Base-by-base conservation (phyloP, 2,113 vertebrate species). In the Alethe diademata region DNA sequence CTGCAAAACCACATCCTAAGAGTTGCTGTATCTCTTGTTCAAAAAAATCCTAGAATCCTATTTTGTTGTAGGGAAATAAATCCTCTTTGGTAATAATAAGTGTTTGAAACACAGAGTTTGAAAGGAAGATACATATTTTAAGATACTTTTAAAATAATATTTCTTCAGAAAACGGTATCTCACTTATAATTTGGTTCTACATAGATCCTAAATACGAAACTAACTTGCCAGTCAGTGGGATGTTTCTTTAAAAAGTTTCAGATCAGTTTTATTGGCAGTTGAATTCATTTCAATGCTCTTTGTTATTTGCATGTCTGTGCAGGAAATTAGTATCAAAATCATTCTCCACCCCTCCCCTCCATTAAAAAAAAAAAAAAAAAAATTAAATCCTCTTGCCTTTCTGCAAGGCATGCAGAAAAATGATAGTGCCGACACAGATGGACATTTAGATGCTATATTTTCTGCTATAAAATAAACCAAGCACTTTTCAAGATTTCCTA, bases 1-100 rank as follows among this genome's bases (percentile, higher is more conserved):
- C 79, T 94, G 85, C 48, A 96, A 95, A 97, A 95, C 97, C 96
- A 97, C 95, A 98, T 96, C 95, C 95, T 43, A 80, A 85, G 6
- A 67, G 79, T 86, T 82, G 93, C 71, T 3, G 1, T 84, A 70
- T 72, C 86, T 89, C 73, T 45, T 6, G 7, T 82, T 82, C 47
- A 90, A 78, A 85, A 89, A 88, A 90, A 50, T 36, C 43, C 42
- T 81, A 91, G 26, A 94, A 90, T 81, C 54, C 35, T 64, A 64
- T 95, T 96, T 95, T 96, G 43, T 86, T 93, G 65, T 66, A 65
- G 60, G 66, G 58, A 74, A 96, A 53, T 35, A 94, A 94, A 88
- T 92, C 25, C 47, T 86, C 31, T 78, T 64, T 83, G 64, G 60
- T 85, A 97, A 78, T 75, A 89, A 78, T 48, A 84, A 93, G 67